Evolutionary conservation across 2,113 vertebrate species (phyloP).

Genomic region (Oreotrochilus melanogaster): DNA sequence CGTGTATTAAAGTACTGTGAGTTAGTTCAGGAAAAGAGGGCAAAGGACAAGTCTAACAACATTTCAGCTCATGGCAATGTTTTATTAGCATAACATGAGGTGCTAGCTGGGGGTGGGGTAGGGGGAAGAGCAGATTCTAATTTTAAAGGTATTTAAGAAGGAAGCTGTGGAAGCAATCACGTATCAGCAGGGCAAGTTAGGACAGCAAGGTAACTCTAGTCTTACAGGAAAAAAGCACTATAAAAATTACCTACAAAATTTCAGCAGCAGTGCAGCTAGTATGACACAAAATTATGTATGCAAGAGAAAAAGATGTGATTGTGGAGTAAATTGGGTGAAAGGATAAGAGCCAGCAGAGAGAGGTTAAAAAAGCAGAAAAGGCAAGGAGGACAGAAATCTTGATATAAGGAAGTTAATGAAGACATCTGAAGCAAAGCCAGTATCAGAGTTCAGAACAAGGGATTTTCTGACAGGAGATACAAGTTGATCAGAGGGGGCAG

Average conservation of each 20-base stretch:
- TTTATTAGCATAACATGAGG: background rate
- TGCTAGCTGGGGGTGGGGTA: background rate
- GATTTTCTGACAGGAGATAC: background rate
- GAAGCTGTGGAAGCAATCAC: rapidly evolving
- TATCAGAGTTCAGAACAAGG: background rate
- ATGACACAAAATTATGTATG: background rate
- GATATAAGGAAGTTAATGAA: background rate
- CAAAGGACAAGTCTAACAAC: background rate
- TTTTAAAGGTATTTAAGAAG: background rate
- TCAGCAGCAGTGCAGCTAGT: background rate
- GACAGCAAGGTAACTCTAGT: background rate
- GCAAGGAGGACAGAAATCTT: background rate
- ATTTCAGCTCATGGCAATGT: background rate
- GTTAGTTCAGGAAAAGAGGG: background rate
- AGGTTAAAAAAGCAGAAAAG: background rate
- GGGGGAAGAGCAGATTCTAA: background rate
- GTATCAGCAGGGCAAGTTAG: background rate
- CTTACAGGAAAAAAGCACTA: background rate
- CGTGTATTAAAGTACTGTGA: rapidly evolving
- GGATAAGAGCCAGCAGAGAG: background rate
- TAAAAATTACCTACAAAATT: background rate
- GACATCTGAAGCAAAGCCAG: background rate
- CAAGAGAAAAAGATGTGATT: background rate
- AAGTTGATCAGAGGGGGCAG: background rate
- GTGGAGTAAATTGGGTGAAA: background rate